phyloP scores from a whole-genome alignment of 2,888 invertebrate species.

The Caenorhabditis wallacei region DNA sequence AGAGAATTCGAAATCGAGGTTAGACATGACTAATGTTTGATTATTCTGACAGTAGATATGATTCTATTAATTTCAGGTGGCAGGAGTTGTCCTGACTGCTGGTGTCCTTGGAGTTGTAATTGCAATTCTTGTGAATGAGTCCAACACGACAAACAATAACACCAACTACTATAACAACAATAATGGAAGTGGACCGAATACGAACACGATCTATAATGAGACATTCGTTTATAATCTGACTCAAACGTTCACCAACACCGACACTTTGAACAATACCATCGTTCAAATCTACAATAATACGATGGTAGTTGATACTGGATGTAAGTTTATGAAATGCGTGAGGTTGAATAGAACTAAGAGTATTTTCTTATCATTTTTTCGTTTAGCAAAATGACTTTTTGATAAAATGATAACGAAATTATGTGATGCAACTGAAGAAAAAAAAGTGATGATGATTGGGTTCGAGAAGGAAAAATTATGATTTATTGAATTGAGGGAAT shows the following conservation, averaged over 20 bases:
- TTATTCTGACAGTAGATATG: no score
- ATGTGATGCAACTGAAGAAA: conserved; percentile 20
- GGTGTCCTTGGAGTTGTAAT: conserved; percentile 71
- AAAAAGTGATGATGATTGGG: conserved; percentile 2
- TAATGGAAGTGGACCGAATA: conserved; percentile 18
- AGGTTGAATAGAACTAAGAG: conserved; percentile 20
- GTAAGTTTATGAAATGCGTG: not conserved
- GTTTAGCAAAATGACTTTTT: conserved; percentile 22
- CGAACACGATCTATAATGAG: conserved; percentile 20
- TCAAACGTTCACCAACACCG: not conserved
- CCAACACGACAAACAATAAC: conserved; percentile 59
- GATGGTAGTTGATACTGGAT: not conserved
- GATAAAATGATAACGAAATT: conserved; percentile 38
- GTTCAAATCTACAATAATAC: conserved; percentile 18
- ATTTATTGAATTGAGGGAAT: not conserved
- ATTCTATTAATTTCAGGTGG: conserved; percentile 23
- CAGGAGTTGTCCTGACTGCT: conserved; percentile 47
- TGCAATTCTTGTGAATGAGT: conserved; percentile 66
- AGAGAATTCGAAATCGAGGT: no score
- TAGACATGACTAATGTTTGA: no score
- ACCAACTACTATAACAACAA: not conserved
- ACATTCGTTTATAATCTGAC: conserved; percentile 19
- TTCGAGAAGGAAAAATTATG: not conserved
- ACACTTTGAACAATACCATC: conserved; percentile 13
- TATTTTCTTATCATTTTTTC: conserved; percentile 24